Evolutionary conservation across 2,888 invertebrate genomes (phyloP).

Genomic region (Cabera pusaria): DNA sequence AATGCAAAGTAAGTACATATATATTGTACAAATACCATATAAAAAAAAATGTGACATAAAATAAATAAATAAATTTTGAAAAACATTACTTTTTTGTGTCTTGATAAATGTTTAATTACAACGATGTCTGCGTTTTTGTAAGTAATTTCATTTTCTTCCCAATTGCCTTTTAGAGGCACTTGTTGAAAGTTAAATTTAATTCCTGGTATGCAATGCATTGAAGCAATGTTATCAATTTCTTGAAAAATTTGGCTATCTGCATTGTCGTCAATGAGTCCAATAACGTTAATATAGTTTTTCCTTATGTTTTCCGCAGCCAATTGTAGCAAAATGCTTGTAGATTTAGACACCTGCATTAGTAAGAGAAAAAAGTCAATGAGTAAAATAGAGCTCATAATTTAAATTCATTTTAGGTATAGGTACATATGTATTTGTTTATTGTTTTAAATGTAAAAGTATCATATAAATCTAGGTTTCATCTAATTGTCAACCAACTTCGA

Average conservation of each 20-base stretch:
- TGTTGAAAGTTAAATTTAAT: slow-evolving; percentile 25
- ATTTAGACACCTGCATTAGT: slow-evolving; percentile 28
- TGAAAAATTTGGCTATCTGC: slow-evolving; percentile 16
- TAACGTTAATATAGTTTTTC: slow-evolving; percentile 29
- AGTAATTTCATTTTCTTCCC: slow-evolving; percentile 1
- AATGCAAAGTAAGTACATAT: too few species aligned
- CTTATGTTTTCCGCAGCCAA: slow-evolving; percentile 39
- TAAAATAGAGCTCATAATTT: too few species aligned
- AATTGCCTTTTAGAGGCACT: background rate
- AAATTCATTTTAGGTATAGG: too few species aligned
- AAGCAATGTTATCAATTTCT: slow-evolving; percentile 16
- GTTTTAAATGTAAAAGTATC: too few species aligned
- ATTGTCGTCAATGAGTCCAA: slow-evolving; percentile 24
- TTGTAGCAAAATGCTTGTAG: slow-evolving; percentile 37
- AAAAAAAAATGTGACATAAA: too few species aligned
- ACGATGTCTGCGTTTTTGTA: slow-evolving; percentile 26
- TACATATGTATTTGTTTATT: too few species aligned
- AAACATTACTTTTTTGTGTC: slow-evolving; percentile 30
- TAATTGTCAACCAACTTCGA: too few species aligned
- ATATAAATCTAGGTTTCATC: too few species aligned
- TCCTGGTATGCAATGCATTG: slow-evolving; percentile 9
- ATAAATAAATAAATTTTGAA: slow-evolving; percentile 3
- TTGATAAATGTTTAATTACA: slow-evolving; percentile 30
- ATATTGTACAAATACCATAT: too few species aligned
- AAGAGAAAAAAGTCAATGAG: too few species aligned